Evolutionary conservation across 2,888 invertebrate species (phyloP).

Genomic region (Eurytoma adleriae): DNA sequence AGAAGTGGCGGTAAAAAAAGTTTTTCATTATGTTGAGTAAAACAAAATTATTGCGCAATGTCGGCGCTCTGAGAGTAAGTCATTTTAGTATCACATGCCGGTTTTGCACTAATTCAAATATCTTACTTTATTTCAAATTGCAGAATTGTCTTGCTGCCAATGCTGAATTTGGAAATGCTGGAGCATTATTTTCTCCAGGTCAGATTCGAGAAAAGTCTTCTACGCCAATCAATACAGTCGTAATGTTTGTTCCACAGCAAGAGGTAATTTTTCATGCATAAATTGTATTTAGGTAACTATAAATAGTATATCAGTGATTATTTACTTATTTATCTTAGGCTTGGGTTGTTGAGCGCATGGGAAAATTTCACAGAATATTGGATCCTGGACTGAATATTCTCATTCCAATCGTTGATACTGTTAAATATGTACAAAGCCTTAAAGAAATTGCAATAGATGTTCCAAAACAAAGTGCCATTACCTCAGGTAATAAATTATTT

Average conservation of each 20-base stretch:
- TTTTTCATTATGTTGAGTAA: slow-evolving; percentile 52
- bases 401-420: slow-evolving; percentile 92
- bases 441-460: slow-evolving; percentile 99
- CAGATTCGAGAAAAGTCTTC: slow-evolving; percentile 76
- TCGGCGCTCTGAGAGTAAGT: slow-evolving; percentile 52
- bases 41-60: slow-evolving; percentile 57
- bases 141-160: slow-evolving; percentile 53
- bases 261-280: slow-evolving; percentile 81
- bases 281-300: slow-evolving; percentile 23
- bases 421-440: slow-evolving; percentile 98
- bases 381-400: slow-evolving; percentile 96
- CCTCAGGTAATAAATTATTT: slow-evolving; percentile 79
- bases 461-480: slow-evolving; percentile 98
- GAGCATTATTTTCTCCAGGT: slow-evolving; percentile 57
- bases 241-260: slow-evolving; percentile 99
- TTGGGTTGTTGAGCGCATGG: slow-evolving; percentile 99
- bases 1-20: slow-evolving; percentile 2
- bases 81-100: slow-evolving; percentile 14
- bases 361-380: slow-evolving; percentile 94
- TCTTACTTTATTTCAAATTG: slow-evolving; percentile 10
- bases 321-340: slow-evolving; percentile 79
- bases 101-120: not conserved
- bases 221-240: slow-evolving; percentile 92
- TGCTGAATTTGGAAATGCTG: slow-evolving; percentile 43
- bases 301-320: slow-evolving; percentile 13